These are phyloP conservation scores for Biston betularia DNA, from an alignment of 2,888 invertebrate species.

Conservation along the genomic window DNA sequence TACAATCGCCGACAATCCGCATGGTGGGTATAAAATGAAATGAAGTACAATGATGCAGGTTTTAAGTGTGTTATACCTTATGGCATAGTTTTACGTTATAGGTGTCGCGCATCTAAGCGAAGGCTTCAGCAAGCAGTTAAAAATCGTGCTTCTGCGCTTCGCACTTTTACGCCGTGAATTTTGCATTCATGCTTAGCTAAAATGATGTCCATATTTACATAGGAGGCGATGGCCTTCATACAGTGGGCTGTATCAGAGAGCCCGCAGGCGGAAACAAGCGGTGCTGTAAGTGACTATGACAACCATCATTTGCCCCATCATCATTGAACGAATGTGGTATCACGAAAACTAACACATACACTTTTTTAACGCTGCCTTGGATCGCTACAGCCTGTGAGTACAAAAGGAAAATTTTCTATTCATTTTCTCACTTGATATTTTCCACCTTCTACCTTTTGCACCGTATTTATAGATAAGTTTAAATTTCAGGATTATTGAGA, in stretches of 20 bases:
- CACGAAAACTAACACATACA: constrained; percentile 83
- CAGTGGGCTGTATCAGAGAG: constrained; percentile 77
- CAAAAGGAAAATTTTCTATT: constrained; percentile 20
- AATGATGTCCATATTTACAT: constrained; percentile 70
- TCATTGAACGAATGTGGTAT: constrained; percentile 63
- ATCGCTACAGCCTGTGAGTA: constrained; percentile 84
- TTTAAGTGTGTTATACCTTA: background rate
- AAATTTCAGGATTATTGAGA: background rate
- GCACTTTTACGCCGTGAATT: constrained; percentile 16
- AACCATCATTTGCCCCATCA: constrained; percentile 64
- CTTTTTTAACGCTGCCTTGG: constrained; percentile 83
- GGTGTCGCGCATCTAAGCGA: constrained; percentile 5
- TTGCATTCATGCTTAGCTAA: constrained; percentile 70
- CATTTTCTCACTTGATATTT: constrained; percentile 3
- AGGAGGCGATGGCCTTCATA: constrained; percentile 83
- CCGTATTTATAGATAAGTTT: background rate
- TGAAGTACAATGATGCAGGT: background rate
- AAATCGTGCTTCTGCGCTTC: constrained; percentile 26
- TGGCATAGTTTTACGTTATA: background rate
- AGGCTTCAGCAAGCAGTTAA: constrained; percentile 19
- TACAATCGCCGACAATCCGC: background rate
- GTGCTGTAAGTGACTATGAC: constrained; percentile 80
- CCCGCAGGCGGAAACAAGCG: constrained; percentile 77
- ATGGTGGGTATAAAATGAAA: constrained; percentile 11
- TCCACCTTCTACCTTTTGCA: background rate